Conservation (phyloP, 2,797 vertebrate species). For the Chanos chanos region DNA sequence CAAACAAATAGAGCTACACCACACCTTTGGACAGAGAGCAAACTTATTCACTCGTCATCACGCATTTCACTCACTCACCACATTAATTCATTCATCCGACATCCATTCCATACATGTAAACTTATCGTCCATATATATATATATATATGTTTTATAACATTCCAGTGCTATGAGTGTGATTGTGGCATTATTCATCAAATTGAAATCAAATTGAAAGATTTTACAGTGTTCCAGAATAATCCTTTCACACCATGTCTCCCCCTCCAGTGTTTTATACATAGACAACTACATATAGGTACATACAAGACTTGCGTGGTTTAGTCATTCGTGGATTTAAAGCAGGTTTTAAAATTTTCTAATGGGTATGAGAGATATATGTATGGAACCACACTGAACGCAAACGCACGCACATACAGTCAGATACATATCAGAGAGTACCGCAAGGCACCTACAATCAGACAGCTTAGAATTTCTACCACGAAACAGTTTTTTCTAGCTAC, state of each 20-base stretch:
- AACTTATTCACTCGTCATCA: conserved; percentile 7
- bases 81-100: conserved; percentile 22
- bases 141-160: conserved; percentile 29
- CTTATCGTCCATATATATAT: conserved; percentile 25
- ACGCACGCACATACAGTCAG: conserved; percentile 18
- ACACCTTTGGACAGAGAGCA: conserved; percentile 42
- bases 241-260: conserved; percentile 12
- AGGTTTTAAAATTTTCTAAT: not conserved
- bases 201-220: conserved; percentile 43
- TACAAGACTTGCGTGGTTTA: not conserved
- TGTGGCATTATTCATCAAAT: conserved; percentile 60
- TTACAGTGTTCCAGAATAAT: conserved; percentile 40
- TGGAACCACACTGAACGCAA: not conserved
- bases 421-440: conserved; percentile 43
- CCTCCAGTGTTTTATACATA: conserved; percentile 26
- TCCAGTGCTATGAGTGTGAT: conserved; percentile 61
- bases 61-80: too few relatives aligned
- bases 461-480: conserved; percentile 54
- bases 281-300: conserved; percentile 13
- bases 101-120: conserved; percentile 39
- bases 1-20: conserved; percentile 15
- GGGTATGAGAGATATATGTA: conserved; percentile 1
- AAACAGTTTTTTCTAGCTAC: not conserved
- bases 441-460: conserved; percentile 70
- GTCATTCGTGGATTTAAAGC: too few relatives aligned